A percentile compares a stretch with the other conserved stretches of the same genome.
Conservation (phyloP, 2,888 invertebrate genomes). For the Xylocampa areola region DNA sequence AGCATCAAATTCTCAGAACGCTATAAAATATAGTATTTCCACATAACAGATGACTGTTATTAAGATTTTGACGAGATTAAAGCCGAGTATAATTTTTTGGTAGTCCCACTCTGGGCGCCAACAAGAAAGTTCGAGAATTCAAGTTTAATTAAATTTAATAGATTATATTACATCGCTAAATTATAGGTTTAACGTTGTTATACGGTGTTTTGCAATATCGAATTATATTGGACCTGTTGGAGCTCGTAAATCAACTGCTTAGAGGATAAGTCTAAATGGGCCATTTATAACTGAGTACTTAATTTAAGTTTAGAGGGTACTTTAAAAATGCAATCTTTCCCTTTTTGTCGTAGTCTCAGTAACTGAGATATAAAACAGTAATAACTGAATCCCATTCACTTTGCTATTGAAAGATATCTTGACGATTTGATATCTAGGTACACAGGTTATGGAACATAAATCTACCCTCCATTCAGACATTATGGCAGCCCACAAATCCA, state of each 20-base stretch:
- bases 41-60: conserved; percentile 39
- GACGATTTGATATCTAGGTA: not conserved
- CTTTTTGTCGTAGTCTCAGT: not conserved
- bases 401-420: not conserved
- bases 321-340: conserved; percentile 7
- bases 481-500: conserved; percentile 1
- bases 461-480: conserved; percentile 4
- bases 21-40: conserved; percentile 34
- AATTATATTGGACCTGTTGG: conserved; percentile 34
- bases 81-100: conserved; percentile 34
- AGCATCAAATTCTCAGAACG: conserved; percentile 20
- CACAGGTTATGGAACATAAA: not conserved
- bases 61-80: conserved; percentile 45
- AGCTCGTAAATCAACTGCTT: conserved; percentile 43
- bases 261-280: conserved; percentile 12
- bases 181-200: conserved; percentile 39
- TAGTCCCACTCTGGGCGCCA: conserved; percentile 59
- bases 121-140: conserved; percentile 35
- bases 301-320: conserved; percentile 4
- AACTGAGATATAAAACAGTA: conserved; percentile 1
- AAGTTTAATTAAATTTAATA: conserved; percentile 46
- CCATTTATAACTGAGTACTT: conserved; percentile 10
- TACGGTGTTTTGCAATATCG: conserved; percentile 29
- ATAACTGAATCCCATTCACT: conserved; percentile 5
- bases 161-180: conserved; percentile 41